phyloP scores from a whole-genome alignment of 1,140 invertebrate genomes.

The Drosophila watanabei region DNA sequence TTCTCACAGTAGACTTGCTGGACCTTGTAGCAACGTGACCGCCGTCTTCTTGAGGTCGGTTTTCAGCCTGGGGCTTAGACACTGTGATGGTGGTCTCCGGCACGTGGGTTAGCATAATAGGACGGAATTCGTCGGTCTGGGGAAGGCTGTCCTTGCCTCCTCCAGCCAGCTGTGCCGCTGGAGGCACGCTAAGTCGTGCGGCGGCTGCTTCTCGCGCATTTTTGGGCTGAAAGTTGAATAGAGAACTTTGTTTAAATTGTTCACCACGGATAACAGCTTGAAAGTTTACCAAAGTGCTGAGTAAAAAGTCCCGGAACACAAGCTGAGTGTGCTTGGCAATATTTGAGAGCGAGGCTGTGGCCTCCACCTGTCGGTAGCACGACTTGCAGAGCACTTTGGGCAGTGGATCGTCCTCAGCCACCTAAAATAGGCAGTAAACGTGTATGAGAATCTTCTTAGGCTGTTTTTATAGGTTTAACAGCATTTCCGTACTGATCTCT shows the following conservation, averaged over 20 bases:
- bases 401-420: slow-evolving; percentile 71
- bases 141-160: neutral
- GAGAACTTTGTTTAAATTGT: neutral
- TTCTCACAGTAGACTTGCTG: neutral
- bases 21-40: neutral
- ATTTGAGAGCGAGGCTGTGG: slow-evolving; percentile 78
- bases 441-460: neutral
- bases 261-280: too few relatives aligned
- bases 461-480: neutral
- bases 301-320: slow-evolving; percentile 74
- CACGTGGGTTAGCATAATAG: slow-evolving; percentile 47
- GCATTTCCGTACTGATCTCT: neutral
- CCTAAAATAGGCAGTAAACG: slow-evolving; percentile 37
- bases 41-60: neutral
- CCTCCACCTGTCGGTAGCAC: slow-evolving; percentile 81
- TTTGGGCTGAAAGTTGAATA: slow-evolving; percentile 52
- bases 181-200: slow-evolving; percentile 13
- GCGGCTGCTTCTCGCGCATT: slow-evolving; percentile 48
- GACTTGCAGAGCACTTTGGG: slow-evolving; percentile 80
- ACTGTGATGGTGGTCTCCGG: slow-evolving; percentile 44
- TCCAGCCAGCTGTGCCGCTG: neutral
- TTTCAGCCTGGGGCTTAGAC: neutral
- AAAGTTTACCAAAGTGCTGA: slow-evolving; percentile 71
- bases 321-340: slow-evolving; percentile 80
- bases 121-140: slow-evolving; percentile 55